Conservation (phyloP, 2,797 vertebrate species). For the Luscinia luscinia region DNA sequence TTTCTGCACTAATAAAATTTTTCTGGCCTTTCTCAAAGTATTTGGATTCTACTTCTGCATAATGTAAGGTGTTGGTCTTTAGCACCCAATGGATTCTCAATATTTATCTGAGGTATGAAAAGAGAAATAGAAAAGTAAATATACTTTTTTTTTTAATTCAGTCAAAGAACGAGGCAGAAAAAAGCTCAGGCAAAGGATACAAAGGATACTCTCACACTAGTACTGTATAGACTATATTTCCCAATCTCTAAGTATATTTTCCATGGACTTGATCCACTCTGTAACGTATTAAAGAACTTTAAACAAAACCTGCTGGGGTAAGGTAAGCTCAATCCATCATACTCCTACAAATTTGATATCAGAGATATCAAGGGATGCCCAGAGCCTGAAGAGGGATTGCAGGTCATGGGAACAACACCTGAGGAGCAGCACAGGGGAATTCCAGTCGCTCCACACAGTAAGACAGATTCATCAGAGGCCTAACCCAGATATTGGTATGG, state of each 20-base stretch:
- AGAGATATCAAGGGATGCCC: neutral
- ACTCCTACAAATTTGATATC: neutral
- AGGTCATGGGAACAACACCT: neutral
- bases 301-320: neutral
- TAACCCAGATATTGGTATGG: fast-evolving
- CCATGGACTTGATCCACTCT: neutral
- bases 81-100: neutral
- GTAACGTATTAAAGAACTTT: neutral
- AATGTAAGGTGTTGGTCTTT: neutral
- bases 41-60: neutral
- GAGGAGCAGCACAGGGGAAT: neutral
- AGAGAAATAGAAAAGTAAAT: neutral
- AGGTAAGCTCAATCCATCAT: neutral
- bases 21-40: neutral
- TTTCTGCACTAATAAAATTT: neutral
- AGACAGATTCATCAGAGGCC: neutral
- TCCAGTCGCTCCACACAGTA: too few species aligned
- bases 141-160: neutral
- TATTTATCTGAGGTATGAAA: neutral
- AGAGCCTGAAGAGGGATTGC: neutral
- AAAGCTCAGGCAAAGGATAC: neutral
- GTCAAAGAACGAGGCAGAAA: neutral
- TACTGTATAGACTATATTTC: neutral
- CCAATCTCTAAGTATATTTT: neutral
- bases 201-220: neutral